phyloP scores from a whole-genome alignment of 1,140 invertebrate species.

The Apocrypta bakeri region DNA sequence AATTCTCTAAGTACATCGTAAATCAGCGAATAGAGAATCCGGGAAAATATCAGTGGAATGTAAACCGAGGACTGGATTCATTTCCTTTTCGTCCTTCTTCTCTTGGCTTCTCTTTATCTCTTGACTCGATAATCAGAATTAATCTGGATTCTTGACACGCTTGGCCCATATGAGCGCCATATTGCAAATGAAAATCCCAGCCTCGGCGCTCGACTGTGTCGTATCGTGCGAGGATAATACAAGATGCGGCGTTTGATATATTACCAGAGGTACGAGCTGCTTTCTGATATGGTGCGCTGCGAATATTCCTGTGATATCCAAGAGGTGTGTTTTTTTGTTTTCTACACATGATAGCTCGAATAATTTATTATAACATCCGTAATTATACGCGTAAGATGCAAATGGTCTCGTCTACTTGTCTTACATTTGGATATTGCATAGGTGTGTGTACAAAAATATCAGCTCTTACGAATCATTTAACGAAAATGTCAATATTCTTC shows the following conservation, averaged over 20 bases:
- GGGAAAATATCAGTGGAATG: constrained; percentile 32
- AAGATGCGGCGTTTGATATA: too few relatives aligned
- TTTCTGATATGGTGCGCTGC: too few relatives aligned
- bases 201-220: too few relatives aligned
- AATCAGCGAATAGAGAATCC: neutral
- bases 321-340: too few relatives aligned
- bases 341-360: too few relatives aligned
- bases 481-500: neutral
- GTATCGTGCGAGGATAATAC: too few relatives aligned
- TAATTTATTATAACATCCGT: too few relatives aligned
- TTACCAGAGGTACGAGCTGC: too few relatives aligned
- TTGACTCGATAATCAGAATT: constrained; percentile 42
- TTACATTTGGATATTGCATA: too few relatives aligned
- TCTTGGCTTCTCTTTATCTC: neutral
- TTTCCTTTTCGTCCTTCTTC: constrained; percentile 25
- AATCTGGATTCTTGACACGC: constrained; percentile 40
- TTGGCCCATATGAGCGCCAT: neutral
- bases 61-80: constrained; percentile 26
- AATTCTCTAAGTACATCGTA: neutral
- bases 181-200: constrained; percentile 37
- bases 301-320: too few relatives aligned
- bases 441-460: neutral
- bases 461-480: neutral
- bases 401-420: too few relatives aligned
- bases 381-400: too few relatives aligned